Percentiles rank a stretch among this genome's conserved stretches.
phyloP scores from a whole-genome alignment of 2,888 invertebrate genomes.

The Gisinianus flammeolus region DNA sequence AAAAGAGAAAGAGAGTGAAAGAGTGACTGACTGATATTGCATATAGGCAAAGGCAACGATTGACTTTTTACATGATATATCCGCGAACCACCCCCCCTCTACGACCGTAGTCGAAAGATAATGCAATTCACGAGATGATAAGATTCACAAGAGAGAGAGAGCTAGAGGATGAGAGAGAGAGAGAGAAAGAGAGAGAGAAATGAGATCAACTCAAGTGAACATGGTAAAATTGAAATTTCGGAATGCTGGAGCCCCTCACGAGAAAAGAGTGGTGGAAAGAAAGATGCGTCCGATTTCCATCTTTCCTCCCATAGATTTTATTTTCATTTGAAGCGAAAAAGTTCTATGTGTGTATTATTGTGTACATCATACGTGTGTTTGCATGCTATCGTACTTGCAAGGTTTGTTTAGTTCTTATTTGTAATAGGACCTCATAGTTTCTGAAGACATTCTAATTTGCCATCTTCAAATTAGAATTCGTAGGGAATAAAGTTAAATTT shows the following conservation, averaged over 20 bases:
- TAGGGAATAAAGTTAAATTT: conserved; percentile 32
- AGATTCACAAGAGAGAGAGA: conserved; percentile 46
- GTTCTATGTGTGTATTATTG: background rate
- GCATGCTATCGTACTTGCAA: background rate
- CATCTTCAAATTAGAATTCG: background rate
- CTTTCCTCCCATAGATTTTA: conserved; percentile 1
- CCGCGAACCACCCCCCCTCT: background rate
- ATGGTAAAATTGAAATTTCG: conserved; percentile 49
- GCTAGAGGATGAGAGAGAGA: conserved; percentile 30
- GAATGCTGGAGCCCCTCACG: conserved; percentile 17
- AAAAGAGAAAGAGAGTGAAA: background rate
- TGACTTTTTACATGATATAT: conserved; percentile 26
- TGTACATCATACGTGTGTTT: background rate
- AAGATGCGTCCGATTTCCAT: conserved; percentile 4
- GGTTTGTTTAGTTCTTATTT: background rate
- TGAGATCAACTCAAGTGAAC: conserved; percentile 47
- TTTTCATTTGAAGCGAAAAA: conserved; percentile 3
- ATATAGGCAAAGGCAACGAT: conserved; percentile 4
- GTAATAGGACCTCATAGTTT: background rate
- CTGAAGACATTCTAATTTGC: too few species aligned
- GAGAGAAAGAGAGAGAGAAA: conserved; percentile 43
- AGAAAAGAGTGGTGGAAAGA: background rate
- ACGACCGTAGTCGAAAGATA: conserved; percentile 34
- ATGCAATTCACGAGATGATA: conserved; percentile 52
- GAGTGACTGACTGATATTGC: conserved; percentile 3